Conservation (phyloP, 2,113 vertebrate species). For the Xyliphius kryptos region DNA sequence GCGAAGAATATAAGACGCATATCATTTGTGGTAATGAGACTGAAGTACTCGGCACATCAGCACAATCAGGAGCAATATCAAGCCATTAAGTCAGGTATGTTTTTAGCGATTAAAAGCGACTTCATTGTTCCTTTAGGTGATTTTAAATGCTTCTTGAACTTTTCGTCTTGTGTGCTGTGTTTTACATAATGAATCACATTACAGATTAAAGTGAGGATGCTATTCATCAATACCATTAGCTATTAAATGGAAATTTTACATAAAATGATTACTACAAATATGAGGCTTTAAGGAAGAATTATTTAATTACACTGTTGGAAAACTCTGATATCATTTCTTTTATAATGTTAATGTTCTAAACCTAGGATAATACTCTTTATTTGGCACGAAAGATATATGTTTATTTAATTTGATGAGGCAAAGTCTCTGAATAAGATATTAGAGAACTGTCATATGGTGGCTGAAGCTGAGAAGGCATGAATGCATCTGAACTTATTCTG, state of each 20-base stretch:
- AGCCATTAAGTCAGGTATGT: constrained; percentile 55
- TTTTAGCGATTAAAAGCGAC: constrained; percentile 57
- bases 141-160: constrained; percentile 47
- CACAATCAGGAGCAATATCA: constrained; percentile 58
- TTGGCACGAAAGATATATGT: too few species aligned
- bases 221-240: too few species aligned
- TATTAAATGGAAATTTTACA: too few species aligned
- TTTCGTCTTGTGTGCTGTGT: constrained; percentile 38
- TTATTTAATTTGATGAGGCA: constrained; percentile 24
- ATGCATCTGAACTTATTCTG: constrained; percentile 57
- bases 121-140: constrained; percentile 52
- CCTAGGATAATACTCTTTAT: too few species aligned
- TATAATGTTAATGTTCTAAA: too few species aligned
- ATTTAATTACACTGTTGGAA: too few species aligned
- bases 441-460: constrained; percentile 18
- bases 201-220: too few species aligned
- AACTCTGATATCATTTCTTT: too few species aligned
- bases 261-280: too few species aligned
- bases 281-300: too few species aligned
- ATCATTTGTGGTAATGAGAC: constrained; percentile 54
- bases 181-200: constrained; percentile 47
- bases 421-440: neutral
- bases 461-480: constrained; percentile 18
- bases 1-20: constrained; percentile 49
- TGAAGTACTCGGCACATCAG: constrained; percentile 52